Conservation (phyloP, 2,888 invertebrate genomes). For the Brachylomia viminalis region DNA sequence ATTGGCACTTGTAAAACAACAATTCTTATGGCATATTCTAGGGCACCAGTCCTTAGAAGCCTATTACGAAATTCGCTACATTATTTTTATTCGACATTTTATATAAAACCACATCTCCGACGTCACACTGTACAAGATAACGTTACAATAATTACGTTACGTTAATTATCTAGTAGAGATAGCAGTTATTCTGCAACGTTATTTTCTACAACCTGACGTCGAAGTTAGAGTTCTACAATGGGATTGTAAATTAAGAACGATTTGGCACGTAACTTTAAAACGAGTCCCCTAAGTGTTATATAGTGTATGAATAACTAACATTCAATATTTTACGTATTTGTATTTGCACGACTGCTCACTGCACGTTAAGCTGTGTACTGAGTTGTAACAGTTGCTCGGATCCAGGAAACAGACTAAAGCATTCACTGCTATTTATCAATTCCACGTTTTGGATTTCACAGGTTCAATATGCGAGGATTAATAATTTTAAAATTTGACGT, state of each 20-base stretch:
- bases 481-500: constrained; percentile 40
- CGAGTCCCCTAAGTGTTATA: constrained; percentile 74
- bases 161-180: constrained; percentile 16
- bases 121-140: constrained; percentile 39
- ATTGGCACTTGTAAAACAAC: constrained; percentile 72
- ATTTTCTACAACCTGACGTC: constrained; percentile 45
- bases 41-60: constrained; percentile 55
- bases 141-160: constrained; percentile 10
- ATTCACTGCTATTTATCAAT: constrained; percentile 52
- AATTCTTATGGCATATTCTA: constrained; percentile 58
- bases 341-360: constrained; percentile 67
- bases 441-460: constrained; percentile 54
- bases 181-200: constrained; percentile 27
- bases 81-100: constrained; percentile 49
- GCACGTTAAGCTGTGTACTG: constrained; percentile 59
- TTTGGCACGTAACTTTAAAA: constrained; percentile 79
- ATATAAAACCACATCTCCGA: constrained; percentile 42
- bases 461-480: constrained; percentile 48
- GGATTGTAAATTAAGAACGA: constrained; percentile 64
- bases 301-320: constrained; percentile 79
- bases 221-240: constrained; percentile 49
- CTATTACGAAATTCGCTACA: constrained; percentile 46
- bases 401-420: constrained; percentile 41
- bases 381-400: constrained; percentile 62
- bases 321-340: constrained; percentile 81